Base-by-base conservation (phyloP, 2,113 vertebrate genomes). In the Girardinichthys multiradiatus region DNA sequence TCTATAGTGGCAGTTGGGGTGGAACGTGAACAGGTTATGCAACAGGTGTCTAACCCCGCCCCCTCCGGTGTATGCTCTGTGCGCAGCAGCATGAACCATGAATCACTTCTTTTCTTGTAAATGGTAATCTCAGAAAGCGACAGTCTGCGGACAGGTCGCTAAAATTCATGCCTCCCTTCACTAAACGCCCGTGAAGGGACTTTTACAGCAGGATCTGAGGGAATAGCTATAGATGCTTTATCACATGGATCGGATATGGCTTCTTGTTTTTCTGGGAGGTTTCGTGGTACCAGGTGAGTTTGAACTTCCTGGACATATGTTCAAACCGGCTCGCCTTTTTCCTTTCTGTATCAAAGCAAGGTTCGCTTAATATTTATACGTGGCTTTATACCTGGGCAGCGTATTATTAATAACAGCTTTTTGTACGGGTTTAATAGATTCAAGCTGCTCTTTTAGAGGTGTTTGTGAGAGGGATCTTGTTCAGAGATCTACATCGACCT, bases 281-380 rank as follows among this genome's bases (percentile, higher is more conserved):
- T 45, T 91, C 33, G 26, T 76, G 39, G 3, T 77, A n/a, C 39
- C 91, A 92, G 93, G 94, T 95, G 86, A 93, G 93, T 87, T 24
- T 11, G 1, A 28, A 80, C 75, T 90, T 88, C 81, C 82, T 79
- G 74, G 39, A 80, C 10, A 2, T 12, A n/a, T n/a, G n/a, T n/a
- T n/a, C n/a, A n/a, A n/a, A n/a, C n/a, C n/a, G 14, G 26, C 0
- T 17, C 4, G 48, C 24, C 3, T 48, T 51, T 24, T 24, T 0
- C 15, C 2, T 27, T 17, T 8, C 12, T 10, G 1, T 26, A 30
- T 35, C n/a, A 33, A 37, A 33, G 66, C 1, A 26, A 4, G 21
- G 10, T 4, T 21, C 19, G 15, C 14, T 48, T 30, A 6, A 19
- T 14, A n/a, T n/a, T 26, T 2, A 1, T 27, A 13, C 12, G 15